Evolutionary conservation across 2,797 vertebrate genomes (phyloP), one percentile per base, ranked within the genome.

Genomic region (Pseudochirops cupreus): DNA sequence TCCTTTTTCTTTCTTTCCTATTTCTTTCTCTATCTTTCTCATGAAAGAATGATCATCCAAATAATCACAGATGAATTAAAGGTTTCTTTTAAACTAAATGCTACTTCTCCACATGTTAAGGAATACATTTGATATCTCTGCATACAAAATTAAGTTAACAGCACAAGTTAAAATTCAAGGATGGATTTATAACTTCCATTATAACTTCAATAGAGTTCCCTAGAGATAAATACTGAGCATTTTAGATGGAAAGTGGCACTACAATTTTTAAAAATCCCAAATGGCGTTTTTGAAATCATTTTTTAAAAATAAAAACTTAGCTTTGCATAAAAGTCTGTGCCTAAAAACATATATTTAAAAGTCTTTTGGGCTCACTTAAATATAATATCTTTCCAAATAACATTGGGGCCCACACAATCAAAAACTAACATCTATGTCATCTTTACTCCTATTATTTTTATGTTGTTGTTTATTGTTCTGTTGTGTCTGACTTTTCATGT

Each of bases 51-150:
- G 89, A 52, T 94, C 97, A 97, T 82, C 96, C 1, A 89, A 97
- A 97, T 94, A 98, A 56, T 46, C 95, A 94, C 96, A 54, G 91
- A 94, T 95, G 33, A 94, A 96, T 94, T 91, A 94, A 94, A 95
- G 97, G 13, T 55, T 57, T 57, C 21, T 57, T 95, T 55, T n/a
- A 96, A 95, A 58, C 58, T 56, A 12, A 56, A 28, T 93, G n/a
- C 54, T 93, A 59, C 82, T 96, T 92, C 91, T 93, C 54, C 98
- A 96, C 4, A 14, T 12, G 62, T 29, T 0, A 0, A 53, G 95
- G 67, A 96, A 97, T 58, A 90, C 93, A 94, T 0, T 89, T 39
- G 56, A 93, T 95, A 95, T 96, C 29, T 12, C 95, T 92, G 94
- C 52, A 91, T 94, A 93, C 28, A 95, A 94, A 95, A 95, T 93